A percentile compares a stretch with the other conserved stretches of the same genome.
These are phyloP conservation scores for Eurosta solidaginis DNA, from an alignment of 1,140 invertebrate genomes.

Conservation along the genomic window DNA sequence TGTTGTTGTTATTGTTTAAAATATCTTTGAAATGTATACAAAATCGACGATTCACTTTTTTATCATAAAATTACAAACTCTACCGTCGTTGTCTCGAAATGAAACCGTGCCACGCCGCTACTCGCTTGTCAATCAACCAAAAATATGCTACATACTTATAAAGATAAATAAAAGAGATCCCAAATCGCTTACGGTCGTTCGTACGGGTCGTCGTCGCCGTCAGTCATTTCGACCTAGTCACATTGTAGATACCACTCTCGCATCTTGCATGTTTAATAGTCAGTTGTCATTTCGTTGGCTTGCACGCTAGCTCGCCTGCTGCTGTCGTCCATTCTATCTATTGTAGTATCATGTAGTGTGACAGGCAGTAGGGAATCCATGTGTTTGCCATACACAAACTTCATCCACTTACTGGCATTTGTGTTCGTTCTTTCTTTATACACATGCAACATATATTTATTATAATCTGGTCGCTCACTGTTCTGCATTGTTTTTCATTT, in stretches of 20 bases:
- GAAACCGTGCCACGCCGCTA: neutral
- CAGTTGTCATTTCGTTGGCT: slow-evolving; percentile 1
- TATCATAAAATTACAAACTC: slow-evolving; percentile 30
- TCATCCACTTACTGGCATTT: neutral
- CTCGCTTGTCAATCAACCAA: neutral
- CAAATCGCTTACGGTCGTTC: neutral
- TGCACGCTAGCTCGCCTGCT: too few relatives aligned
- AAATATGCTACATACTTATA: neutral
- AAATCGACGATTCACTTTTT: neutral
- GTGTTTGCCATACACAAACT: neutral
- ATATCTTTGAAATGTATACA: neutral
- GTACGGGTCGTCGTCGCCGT: neutral
- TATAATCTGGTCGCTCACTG: neutral
- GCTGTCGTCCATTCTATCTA: too few relatives aligned
- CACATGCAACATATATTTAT: neutral
- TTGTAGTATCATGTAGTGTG: too few relatives aligned
- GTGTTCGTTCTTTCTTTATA: neutral
- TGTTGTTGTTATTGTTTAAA: neutral
- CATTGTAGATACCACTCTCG: neutral
- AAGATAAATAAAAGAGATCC: neutral
- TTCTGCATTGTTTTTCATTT: neutral
- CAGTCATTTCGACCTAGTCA: neutral
- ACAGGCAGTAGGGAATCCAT: too few relatives aligned
- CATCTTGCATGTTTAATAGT: neutral
- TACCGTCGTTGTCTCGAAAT: neutral